Base-by-base conservation (phyloP, 2,888 invertebrate species). In the Nysson spinosus region DNA sequence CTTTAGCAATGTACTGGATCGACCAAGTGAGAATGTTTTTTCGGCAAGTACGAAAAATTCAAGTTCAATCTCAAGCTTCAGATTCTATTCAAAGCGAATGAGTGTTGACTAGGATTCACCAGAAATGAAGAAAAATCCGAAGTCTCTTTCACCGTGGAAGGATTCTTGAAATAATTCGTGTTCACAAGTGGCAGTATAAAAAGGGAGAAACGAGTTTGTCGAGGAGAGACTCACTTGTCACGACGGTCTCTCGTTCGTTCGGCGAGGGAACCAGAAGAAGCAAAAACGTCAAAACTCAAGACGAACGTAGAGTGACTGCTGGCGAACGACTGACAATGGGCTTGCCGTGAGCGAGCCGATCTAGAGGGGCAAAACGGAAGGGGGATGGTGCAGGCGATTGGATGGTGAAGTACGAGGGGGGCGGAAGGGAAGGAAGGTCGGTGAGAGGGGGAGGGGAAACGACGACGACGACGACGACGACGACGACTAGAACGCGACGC, bases 271-370 rank as follows among this genome's bases (percentile, higher is more conserved):
- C 43, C 30, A 49, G 30, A 51, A 30, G 32, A 32, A 34, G 14
- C 7, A 12, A 35, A 63, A 52, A 50, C 20, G 64, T 58, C 49
- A 49, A 42, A 46, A 40, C 9, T 4, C 56, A 43, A 65, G 20
- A 49, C 56, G 30, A 49, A 14, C 54, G 32, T n/a, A n/a, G 55
- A 46, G 40, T 56, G 46, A 67, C 69, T 64, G 73, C 63, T 81
- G 82, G 77, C 75, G 58, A 75, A 79, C 81, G 79, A 85, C 85
- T 85, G 83, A 83, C 81, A 80, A 75, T 79, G 72, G 71, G 71
- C 63, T 66, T 44, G 69, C 68, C 69, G 72, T 67, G 58, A 57
- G 69, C 62, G 69, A 69, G 50, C 55, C 50, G 60, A 62, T 57
- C 62, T 47, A 64, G 43, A 5, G 60, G 20, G 30, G 22, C 43